phyloP scores from a whole-genome alignment of 37 sponge, comb jelly and placozoan genomes.

The Chondrosia reniformis region DNA sequence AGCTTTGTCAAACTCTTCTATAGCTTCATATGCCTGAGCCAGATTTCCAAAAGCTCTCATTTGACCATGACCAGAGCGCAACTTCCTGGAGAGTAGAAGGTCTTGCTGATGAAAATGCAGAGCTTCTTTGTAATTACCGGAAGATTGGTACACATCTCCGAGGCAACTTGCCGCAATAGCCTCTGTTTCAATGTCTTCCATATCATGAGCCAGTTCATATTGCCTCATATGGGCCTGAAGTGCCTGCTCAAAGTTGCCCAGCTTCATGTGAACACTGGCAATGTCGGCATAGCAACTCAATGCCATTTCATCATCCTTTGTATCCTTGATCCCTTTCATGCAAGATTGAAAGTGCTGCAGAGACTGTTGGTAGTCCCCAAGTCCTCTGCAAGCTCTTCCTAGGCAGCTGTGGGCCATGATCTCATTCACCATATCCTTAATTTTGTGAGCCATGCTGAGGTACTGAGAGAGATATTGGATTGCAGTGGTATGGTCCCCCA shows the following conservation, averaged over 20 bases:
- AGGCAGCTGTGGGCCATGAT: conserved; percentile 73
- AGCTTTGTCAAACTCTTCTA: conserved; percentile 76
- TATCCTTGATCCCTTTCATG: conserved; percentile 49
- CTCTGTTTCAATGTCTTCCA: conserved; percentile 65
- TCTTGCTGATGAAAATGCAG: conserved; percentile 73
- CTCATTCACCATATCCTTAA: conserved; percentile 37
- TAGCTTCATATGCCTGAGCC: conserved; percentile 70
- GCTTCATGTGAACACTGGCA: conserved; percentile 63
- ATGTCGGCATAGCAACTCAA: conserved; percentile 88
- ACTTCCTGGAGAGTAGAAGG: conserved; percentile 45
- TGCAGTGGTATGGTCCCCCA: conserved; percentile 66
- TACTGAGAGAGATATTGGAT: conserved; percentile 67
- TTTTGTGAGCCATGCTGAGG: conserved; percentile 38
- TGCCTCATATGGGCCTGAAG: conserved; percentile 68
- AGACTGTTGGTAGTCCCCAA: conserved; percentile 67
- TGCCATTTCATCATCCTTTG: conserved; percentile 67
- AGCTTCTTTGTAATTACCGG: conserved; percentile 72
- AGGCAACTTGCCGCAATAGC: conserved; percentile 75
- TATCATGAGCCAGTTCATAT: conserved; percentile 47
- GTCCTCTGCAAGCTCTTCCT: conserved; percentile 70
- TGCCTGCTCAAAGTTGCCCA: conserved; percentile 67
- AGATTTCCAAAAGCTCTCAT: conserved; percentile 76
- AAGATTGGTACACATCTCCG: conserved; percentile 74
- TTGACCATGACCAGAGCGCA: conserved; percentile 57
- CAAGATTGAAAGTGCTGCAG: conserved; percentile 62